Conservation (phyloP, 2,888 invertebrate genomes). For the Micropterix aruncella region DNA sequence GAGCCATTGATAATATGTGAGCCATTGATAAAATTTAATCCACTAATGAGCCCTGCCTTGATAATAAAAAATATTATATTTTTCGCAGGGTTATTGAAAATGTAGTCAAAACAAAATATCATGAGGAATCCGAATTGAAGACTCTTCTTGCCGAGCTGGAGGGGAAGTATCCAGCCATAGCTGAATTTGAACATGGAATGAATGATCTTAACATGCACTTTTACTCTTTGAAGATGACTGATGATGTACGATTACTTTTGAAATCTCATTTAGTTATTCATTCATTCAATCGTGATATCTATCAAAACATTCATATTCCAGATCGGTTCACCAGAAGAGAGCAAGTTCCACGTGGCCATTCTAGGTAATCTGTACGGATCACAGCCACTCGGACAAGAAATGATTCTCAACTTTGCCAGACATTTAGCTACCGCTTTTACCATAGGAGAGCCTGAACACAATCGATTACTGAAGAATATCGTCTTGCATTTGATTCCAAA, state of each 20-base stretch:
- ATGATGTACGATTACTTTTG: slow-evolving; percentile 38
- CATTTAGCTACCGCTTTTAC: slow-evolving; percentile 63
- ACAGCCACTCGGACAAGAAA: slow-evolving; percentile 74
- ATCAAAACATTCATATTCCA: slow-evolving; percentile 22
- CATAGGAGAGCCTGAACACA: slow-evolving; percentile 50
- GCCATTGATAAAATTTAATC: no score
- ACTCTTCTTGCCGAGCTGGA: slow-evolving; percentile 52
- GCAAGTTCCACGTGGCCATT: slow-evolving; percentile 71
- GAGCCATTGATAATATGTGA: no score
- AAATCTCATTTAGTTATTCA: slow-evolving; percentile 5
- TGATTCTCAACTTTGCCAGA: slow-evolving; percentile 66
- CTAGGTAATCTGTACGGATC: slow-evolving; percentile 71
- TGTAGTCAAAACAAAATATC: slow-evolving; percentile 49
- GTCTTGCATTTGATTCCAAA: slow-evolving; percentile 71
- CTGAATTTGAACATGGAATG: slow-evolving; percentile 56
- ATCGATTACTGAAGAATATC: slow-evolving; percentile 49
- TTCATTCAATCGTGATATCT: slow-evolving; percentile 3
- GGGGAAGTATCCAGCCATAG: slow-evolving; percentile 48
- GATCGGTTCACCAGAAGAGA: slow-evolving; percentile 65
- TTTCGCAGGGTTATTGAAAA: slow-evolving; percentile 41
- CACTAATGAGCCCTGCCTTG: not conserved
- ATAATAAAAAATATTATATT: not conserved
- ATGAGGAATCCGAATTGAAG: slow-evolving; percentile 49
- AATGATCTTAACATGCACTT: slow-evolving; percentile 49
- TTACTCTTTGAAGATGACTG: slow-evolving; percentile 57